Base-by-base conservation (phyloP, 1,140 invertebrate genomes). In the Scaptomyza graminum region DNA sequence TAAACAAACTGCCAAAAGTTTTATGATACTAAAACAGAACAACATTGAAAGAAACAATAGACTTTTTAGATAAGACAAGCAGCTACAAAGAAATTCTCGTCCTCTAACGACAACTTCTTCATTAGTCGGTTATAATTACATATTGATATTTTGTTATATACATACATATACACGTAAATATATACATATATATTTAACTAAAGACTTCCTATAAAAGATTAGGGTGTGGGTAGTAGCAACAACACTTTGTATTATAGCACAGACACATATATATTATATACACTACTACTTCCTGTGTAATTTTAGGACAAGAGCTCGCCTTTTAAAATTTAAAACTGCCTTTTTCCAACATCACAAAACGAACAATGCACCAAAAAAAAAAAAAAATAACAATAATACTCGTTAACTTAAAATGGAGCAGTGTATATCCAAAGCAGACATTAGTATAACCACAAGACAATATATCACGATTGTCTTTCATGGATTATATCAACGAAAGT, bases 51-150 rank as follows among this genome's bases (percentile, higher is more conserved):
- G 46, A 47, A 56, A 3, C 37, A 41, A 41, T 41, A 64, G 16
- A 54, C 28, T 60, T 54, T 56, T 56, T 65, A 69, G 37, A 63
- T 8, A 43, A 47, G 22, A 22, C 56, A 50, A 68, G 55, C 51
- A 72, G 67, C 85, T 89, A 89, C 85, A 85, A 89, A 85, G n/a
- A 52, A 80, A 91, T 90, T 91, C 90, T 91, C 90, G 80, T 90
- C 74, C 65, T 76, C 84, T 79, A 87, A 84, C 81, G 84, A 91
- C 92, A 92, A 91, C 92, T 92, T 92, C 92, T 92, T 92, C 92
- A 91, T 91, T 91, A 91, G 92, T 92, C 90, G 90, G 77, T 49
- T 68, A 72, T 71, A 66, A 85, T 87, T 81, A 85, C 69, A 74
- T 83, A 79, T 57, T 71, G 25, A 71, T 62, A 59, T 65, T 71